These are phyloP conservation scores for Nannobrachium achirus DNA, from an alignment of 2,113 vertebrate genomes.

Conservation along the genomic window DNA sequence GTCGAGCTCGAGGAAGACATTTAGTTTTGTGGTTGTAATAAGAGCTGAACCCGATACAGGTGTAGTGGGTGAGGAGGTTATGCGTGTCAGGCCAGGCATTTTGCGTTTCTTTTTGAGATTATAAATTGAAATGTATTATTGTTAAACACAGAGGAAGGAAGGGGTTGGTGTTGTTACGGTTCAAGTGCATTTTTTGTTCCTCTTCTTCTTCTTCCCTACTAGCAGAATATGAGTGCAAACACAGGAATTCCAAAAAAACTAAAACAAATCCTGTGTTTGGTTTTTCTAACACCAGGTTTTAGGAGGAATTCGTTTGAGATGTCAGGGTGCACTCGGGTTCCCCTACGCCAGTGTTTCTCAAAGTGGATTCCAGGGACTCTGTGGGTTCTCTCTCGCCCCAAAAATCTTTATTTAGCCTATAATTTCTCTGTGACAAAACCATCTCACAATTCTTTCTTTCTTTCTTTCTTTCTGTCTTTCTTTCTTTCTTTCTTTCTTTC, in stretches of 20 bases:
- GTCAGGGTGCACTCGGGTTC: not conserved
- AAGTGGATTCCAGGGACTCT: no score
- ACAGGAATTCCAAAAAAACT: not conserved
- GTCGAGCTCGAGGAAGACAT: not conserved
- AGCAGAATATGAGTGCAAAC: not conserved
- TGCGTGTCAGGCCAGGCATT: not conserved
- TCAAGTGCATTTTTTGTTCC: not conserved
- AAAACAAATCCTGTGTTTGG: conserved; percentile 7
- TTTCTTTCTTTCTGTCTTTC: no score
- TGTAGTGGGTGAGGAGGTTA: conserved; percentile 59
- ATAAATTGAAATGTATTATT: not conserved
- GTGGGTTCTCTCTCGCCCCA: no score
- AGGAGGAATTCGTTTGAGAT: not conserved
- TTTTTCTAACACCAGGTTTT: not conserved
- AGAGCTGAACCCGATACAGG: conserved; percentile 22
- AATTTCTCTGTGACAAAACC: no score
- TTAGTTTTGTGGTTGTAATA: conserved; percentile 27
- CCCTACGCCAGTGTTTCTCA: no score
- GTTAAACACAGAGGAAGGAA: no score
- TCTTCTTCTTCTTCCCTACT: not conserved
- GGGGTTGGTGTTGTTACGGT: not conserved
- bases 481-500: no score
- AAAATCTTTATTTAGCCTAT: no score
- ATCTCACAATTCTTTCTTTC: no score
- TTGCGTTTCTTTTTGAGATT: not conserved